A percentile compares a stretch with the other conserved stretches of the same genome.
Evolutionary conservation across 2,113 vertebrate genomes (phyloP).

Genomic region (Oncorhynchus tshawytscha): DNA sequence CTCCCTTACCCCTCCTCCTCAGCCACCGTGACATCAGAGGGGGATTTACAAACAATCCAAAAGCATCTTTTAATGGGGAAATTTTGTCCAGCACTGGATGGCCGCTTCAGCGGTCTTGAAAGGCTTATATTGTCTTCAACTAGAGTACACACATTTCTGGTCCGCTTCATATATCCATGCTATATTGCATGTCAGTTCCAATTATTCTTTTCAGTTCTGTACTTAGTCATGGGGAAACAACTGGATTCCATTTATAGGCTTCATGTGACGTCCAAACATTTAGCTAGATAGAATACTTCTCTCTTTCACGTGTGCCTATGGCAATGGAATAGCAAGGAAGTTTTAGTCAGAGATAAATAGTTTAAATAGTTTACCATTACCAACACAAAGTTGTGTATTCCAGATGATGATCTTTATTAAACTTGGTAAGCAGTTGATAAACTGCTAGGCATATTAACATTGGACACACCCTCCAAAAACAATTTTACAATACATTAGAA

Average conservation of each 20-base stretch:
- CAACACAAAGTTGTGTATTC: constrained; percentile 7
- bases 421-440: constrained; percentile 44
- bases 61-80: constrained; percentile 12
- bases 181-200: no score
- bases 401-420: constrained; percentile 46
- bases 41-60: constrained; percentile 27
- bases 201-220: no score
- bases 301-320: no score
- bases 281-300: no score
- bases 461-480: constrained; percentile 21
- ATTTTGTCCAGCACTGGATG: neutral
- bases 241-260: no score
- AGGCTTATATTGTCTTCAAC: neutral
- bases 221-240: no score
- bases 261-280: no score
- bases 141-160: neutral
- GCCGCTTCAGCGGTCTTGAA: neutral
- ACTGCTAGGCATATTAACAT: constrained; percentile 36
- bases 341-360: no score
- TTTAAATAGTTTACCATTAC: no score
- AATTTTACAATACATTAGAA: constrained; percentile 41
- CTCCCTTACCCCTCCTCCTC: constrained; percentile 34
- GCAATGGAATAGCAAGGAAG: no score
- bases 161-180: neutral
- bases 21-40: constrained; percentile 42